A percentile compares a stretch with the other conserved stretches of the same genome.
These are phyloP conservation scores for Capra hircus DNA, from an alignment of 2,113 vertebrate species.

Conservation along the genomic window DNA sequence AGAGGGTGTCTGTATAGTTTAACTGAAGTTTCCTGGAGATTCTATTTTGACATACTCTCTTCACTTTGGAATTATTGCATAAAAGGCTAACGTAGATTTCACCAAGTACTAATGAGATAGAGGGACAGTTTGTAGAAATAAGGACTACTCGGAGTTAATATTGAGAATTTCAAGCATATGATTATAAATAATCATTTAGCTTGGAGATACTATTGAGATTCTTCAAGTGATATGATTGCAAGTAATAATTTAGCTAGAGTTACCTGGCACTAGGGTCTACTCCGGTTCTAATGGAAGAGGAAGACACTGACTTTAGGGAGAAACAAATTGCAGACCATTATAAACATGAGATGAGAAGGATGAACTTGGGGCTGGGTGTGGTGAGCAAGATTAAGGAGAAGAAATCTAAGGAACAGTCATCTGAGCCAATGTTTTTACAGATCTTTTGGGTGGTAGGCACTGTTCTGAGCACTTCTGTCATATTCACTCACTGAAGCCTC, in stretches of 20 bases:
- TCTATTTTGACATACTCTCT: not conserved
- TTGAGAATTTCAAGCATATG: not conserved
- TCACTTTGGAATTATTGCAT: not conserved
- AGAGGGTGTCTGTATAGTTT: not conserved
- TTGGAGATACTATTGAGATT: not conserved
- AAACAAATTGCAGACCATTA: not conserved
- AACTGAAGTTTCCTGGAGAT: not conserved
- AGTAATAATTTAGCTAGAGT: not conserved
- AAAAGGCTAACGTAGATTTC: not conserved
- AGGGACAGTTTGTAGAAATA: not conserved
- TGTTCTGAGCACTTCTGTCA: not conserved
- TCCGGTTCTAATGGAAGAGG: not conserved
- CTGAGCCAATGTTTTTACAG: not conserved
- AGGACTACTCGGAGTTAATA: not conserved
- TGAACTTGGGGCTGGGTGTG: not conserved
- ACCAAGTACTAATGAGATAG: not conserved
- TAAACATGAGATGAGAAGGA: not conserved
- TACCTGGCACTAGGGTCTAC: not conserved
- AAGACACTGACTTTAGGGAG: not conserved
- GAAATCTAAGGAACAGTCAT: not conserved
- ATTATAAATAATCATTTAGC: not conserved
- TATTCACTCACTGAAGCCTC: not conserved
- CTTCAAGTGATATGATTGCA: not conserved
- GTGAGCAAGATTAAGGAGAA: not conserved
- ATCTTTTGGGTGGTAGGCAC: not conserved